Percentiles rank a stretch among this genome's conserved stretches.
phyloP scores from a whole-genome alignment of 2,888 invertebrate genomes.

The Epiblema foenella region DNA sequence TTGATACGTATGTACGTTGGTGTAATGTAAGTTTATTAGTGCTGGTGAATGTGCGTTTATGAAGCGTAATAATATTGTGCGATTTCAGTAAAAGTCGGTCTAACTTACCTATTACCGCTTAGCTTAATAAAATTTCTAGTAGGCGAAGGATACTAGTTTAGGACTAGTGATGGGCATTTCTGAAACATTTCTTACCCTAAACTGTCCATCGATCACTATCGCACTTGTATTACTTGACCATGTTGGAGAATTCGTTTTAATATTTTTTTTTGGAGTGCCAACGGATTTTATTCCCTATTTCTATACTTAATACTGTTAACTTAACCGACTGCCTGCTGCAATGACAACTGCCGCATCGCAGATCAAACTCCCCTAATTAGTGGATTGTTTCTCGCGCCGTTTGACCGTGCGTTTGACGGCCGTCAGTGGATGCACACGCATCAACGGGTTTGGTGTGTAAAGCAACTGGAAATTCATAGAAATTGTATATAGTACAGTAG shows the following conservation, averaged over 20 bases:
- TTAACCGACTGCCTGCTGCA: background rate
- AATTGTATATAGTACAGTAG: background rate
- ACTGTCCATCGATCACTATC: background rate
- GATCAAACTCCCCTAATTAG: slow-evolving; percentile 29
- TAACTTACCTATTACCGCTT: no score
- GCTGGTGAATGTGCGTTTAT: no score
- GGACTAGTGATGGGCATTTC: no score
- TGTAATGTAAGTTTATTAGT: background rate
- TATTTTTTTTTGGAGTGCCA: no score
- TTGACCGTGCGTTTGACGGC: slow-evolving; percentile 36
- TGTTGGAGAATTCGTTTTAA: background rate
- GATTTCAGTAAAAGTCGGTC: no score
- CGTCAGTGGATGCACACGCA: slow-evolving; percentile 3
- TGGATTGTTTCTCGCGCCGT: slow-evolving; percentile 10
- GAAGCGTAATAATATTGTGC: no score
- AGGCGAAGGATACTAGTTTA: no score
- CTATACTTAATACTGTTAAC: background rate
- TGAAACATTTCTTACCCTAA: no score
- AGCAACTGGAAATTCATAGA: background rate
- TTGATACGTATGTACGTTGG: background rate
- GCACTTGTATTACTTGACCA: background rate
- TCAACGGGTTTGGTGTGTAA: background rate
- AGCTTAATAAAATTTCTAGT: no score
- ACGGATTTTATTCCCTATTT: background rate
- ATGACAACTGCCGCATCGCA: background rate